A percentile compares a stretch with the other conserved stretches of the same genome.
These are phyloP conservation scores for Hetaerina titia DNA, from an alignment of 2,888 invertebrate genomes.

Conservation along the genomic window DNA sequence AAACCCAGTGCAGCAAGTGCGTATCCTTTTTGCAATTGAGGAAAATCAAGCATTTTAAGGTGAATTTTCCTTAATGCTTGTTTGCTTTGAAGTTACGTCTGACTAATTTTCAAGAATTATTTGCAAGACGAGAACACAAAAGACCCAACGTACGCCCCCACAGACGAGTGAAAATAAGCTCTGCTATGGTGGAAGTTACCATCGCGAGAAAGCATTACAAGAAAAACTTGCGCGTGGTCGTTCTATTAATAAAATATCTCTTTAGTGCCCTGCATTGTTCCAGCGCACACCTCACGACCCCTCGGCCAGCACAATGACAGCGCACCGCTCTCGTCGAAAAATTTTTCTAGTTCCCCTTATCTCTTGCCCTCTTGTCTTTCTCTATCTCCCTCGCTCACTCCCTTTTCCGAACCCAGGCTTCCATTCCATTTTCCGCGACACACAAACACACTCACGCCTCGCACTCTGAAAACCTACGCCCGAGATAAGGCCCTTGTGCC, in stretches of 20 bases:
- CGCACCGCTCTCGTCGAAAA: neutral
- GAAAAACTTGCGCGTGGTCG: neutral
- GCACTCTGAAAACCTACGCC: neutral
- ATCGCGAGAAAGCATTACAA: neutral
- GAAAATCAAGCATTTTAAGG: too few species aligned
- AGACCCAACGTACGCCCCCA: too few species aligned
- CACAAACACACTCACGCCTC: neutral
- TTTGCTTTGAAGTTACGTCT: too few species aligned
- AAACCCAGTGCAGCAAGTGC: too few species aligned
- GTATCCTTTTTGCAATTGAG: too few species aligned
- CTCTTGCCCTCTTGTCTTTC: neutral
- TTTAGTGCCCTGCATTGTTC: neutral
- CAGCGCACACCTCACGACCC: neutral
- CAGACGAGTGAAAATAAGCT: too few species aligned
- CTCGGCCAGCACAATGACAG: neutral
- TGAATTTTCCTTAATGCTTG: too few species aligned
- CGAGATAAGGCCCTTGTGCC: neutral
- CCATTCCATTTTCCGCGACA: neutral
- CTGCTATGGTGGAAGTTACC: neutral
- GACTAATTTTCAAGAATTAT: too few species aligned
- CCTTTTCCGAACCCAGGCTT: neutral
- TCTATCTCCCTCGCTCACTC: neutral
- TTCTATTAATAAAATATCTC: neutral
- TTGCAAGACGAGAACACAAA: too few species aligned
- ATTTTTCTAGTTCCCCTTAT: neutral